Base-by-base conservation (phyloP, 2,888 invertebrate species). In the Tortrix viridana region DNA sequence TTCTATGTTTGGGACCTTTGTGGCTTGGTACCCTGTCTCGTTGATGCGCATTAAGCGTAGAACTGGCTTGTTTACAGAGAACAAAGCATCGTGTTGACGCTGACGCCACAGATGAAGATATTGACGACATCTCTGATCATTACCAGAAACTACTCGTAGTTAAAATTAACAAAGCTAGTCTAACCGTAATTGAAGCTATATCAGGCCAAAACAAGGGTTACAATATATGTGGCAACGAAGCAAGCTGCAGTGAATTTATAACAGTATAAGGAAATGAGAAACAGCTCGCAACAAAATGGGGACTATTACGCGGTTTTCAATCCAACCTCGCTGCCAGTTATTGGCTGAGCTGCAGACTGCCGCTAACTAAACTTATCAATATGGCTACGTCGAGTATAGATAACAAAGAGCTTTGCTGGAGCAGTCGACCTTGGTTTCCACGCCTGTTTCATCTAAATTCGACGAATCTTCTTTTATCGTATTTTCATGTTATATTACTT, bases 1-100 rank as follows among this genome's bases (percentile, higher is more conserved):
- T 70, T 71, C 76, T 72, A 65, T 74, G 73, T 76, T 75, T 64
- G 65, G 70, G 72, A 68, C 69, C 67, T 69, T 67, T 62, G 65
- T 66, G 70, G 69, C 69, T 67, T 58, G 62, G 65, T 70, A 69
- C 49, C 49, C 23, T 18, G 22, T 12, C 32, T 32, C 47, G 16
- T 47, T 18, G 43, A 58, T 64, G 53, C 64, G 64, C 59, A 53
- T 58, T 54, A 32, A 16, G 32, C 50, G 22, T 16, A 32, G 16
- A 46, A 49, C 32, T 26, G 56, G n/a, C 50, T 44, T 16, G 18
- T 44, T 19, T 52, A n/a, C 47, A 48, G 20, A 5, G 47, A 48
- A 63, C 61, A 62, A 62, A 50, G 38, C 16, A 16, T n/a, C 19
- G 50, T 32, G 37, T 14, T 32, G 19, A 37, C 14, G 19, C 50